A percentile compares a stretch with the other conserved stretches of the same genome.
These are phyloP conservation scores for Anthrax anthrax DNA, from an alignment of 2,888 invertebrate genomes.

Conservation along the genomic window DNA sequence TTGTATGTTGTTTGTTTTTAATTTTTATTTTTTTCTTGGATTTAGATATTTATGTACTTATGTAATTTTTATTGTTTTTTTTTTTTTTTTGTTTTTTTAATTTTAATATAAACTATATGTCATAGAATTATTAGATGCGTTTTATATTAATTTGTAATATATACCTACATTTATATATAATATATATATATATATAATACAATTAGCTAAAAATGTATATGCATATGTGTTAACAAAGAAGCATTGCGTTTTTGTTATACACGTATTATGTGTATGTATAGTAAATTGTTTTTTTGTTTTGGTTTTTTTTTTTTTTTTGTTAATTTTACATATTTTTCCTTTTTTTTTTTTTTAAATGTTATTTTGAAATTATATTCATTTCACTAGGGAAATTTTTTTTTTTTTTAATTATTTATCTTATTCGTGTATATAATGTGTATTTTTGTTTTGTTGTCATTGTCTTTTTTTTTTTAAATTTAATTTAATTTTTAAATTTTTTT, in stretches of 20 bases:
- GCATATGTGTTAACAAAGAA: conserved; percentile 29
- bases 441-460: too few relatives aligned
- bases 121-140: not conserved
- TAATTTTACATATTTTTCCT: conserved; percentile 13
- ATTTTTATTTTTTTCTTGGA: not conserved
- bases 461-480: too few relatives aligned
- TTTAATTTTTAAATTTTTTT: too few relatives aligned
- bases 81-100: conserved; percentile 1
- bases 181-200: too few relatives aligned
- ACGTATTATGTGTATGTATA: too few relatives aligned
- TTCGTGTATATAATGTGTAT: not conserved
- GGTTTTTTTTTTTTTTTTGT: too few relatives aligned
- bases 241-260: too few relatives aligned
- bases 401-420: conserved; percentile 1
- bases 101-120: conserved; percentile 6
- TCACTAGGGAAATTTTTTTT: conserved; percentile 3
- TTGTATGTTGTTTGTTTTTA: too few relatives aligned
- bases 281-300: too few relatives aligned
- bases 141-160: too few relatives aligned
- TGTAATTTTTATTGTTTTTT: conserved; percentile 5
- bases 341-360: conserved; percentile 7
- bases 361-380: conserved; percentile 2
- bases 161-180: too few relatives aligned
- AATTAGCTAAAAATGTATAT: conserved; percentile 19
- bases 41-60: conserved; percentile 1